Evolutionary conservation across 2,888 invertebrate genomes (phyloP).

Genomic region (Ametastegia equiseti): DNA sequence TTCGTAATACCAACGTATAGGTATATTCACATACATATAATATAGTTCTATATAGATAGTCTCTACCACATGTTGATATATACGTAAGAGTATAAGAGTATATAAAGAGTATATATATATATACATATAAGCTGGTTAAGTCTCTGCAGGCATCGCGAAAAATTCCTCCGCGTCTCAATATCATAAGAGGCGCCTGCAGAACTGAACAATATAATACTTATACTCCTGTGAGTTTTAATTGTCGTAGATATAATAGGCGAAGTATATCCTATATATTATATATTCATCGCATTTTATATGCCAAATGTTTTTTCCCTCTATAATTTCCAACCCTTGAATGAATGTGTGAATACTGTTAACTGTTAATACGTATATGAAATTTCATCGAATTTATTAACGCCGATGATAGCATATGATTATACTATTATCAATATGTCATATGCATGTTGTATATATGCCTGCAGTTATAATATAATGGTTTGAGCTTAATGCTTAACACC

Average conservation of each 20-base stretch:
- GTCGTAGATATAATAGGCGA: neutral
- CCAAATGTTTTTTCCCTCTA: neutral
- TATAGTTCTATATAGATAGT: constrained; percentile 3
- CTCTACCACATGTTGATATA: neutral
- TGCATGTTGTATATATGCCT: too few species aligned
- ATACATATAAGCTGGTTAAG: constrained; percentile 16
- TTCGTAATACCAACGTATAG: constrained; percentile 8
- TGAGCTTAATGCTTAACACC: neutral
- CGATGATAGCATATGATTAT: too few species aligned
- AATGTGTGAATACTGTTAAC: too few species aligned
- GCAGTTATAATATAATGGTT: neutral
- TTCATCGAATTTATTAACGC: too few species aligned
- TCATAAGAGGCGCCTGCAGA: neutral
- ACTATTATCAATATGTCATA: too few species aligned
- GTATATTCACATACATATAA: too few species aligned
- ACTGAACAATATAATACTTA: neutral
- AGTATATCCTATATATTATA: too few species aligned
- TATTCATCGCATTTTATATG: neutral
- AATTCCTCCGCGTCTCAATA: constrained; percentile 21
- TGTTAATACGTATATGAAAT: too few species aligned
- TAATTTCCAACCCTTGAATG: neutral
- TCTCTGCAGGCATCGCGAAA: neutral
- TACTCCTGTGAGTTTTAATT: neutral
- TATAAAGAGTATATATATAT: too few species aligned
- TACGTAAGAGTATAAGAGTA: neutral